Base-by-base conservation (phyloP, 53 echinoderm and acorn worm genomes). In the Paracentrotus lividus region DNA sequence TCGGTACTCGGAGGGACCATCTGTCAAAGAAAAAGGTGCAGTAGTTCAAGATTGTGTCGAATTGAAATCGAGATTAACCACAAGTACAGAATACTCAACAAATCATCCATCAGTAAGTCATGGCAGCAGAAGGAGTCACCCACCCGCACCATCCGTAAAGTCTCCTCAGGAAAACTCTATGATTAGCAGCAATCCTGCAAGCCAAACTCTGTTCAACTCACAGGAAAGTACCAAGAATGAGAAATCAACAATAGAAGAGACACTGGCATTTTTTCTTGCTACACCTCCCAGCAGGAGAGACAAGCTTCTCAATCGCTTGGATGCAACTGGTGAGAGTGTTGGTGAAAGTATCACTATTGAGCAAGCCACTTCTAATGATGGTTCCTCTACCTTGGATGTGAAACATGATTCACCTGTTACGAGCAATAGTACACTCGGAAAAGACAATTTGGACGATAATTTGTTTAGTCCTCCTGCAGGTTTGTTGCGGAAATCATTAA, bases 201-300 rank as follows among this genome's bases (percentile, higher is more conserved):
- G 86, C 27, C 86, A 86, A 55, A 86, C 33, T 32, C 38, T 56
- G 23, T 86, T 53, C 56, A 86, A 86, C 53, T 86, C 86, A 21
- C 86, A 86, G 27, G 86, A 56, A 34, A 86, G 56, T 86, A 56
- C 36, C 7, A 21, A 76, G 64, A 67, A 90, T 38, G 88, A 95
- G 26, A 69, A 88, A 33, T 93, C 96, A 34, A 94, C 95, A 47
- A 94, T 99, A 27, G 97, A 95, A 90, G 99, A 97, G 75, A 97
- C 96, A 0, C 94, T 99, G 10, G 97, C 99, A 18, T 97, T 97
- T 58, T 90, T 99, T 51, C 78, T 99, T 42, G 96, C 96, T 56
- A 97, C 99, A 23, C 99, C 99, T 24, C 99, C 99, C 0, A 95
- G 96, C 51, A 95, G 95, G 75, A 94, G 94, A 45, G 88, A 69